phyloP scores from a whole-genome alignment of 2,888 invertebrate genomes.

The Drosophila mimetica region DNA sequence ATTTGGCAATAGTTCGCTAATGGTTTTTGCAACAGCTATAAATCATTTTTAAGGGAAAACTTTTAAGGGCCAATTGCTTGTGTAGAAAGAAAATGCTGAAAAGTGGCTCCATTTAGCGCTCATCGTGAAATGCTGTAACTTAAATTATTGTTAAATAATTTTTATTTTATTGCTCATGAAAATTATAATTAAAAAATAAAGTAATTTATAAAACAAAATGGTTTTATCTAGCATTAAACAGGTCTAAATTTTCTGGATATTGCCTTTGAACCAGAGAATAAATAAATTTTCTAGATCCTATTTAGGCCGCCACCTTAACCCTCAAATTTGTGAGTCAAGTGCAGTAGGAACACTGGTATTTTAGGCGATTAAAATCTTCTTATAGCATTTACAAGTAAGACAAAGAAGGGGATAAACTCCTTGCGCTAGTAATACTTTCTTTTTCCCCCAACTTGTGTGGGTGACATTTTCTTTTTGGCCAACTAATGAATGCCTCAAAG shows the following conservation, averaged over 20 bases:
- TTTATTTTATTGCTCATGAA: neutral
- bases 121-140: too few relatives aligned
- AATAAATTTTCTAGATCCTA: neutral
- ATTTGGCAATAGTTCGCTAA: constrained; percentile 51
- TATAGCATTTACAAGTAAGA: constrained; percentile 48
- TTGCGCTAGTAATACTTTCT: constrained; percentile 50
- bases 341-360: neutral
- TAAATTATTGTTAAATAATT: too few relatives aligned
- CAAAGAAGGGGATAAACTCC: neutral
- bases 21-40: constrained; percentile 50
- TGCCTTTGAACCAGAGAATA: neutral
- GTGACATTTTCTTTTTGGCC: constrained; percentile 66
- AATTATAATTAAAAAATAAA: neutral
- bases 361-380: neutral
- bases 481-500: constrained; percentile 74
- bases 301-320: neutral
- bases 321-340: neutral
- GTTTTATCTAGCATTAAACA: too few relatives aligned
- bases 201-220: too few relatives aligned
- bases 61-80: constrained; percentile 13
- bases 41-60: constrained; percentile 48
- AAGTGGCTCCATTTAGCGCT: constrained; percentile 15
- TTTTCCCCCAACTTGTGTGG: constrained; percentile 41
- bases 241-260: neutral
- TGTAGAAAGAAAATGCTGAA: neutral